Base-by-base conservation (phyloP, 2,888 invertebrate species). In the Crioceris asparagi region DNA sequence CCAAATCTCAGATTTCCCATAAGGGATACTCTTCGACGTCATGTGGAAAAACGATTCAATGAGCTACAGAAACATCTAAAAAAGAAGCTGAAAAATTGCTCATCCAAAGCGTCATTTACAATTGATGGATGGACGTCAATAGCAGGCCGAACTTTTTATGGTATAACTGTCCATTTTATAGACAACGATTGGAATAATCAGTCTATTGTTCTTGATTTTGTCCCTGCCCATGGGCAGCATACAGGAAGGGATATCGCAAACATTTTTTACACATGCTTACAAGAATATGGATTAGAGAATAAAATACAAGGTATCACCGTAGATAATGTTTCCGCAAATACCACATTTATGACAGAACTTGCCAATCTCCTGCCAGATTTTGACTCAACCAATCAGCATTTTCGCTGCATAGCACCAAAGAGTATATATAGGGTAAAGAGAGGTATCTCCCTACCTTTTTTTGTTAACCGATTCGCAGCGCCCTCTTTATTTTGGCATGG, bases 81-180 rank as follows among this genome's bases (percentile, higher is more conserved):
- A 19, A 10, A 41, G 14, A 11, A 12, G 10, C 16, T 31, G 6
- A 6, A 31, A 36, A 8, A 33, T 17, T 25, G 11, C 8, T 18
- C 11, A 23, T 42, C 37, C 3, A 42, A 45, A 35, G 15, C 38
- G 11, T 44, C 44, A 14, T 46, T 46, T 38, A 46, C 52, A n/a
- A 38, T 50, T 26, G 48, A 54, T 42, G 49, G 46, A 11, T 53
- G 52, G 52, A 51, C 53, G 6, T 46, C 50, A 10, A 42, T 50
- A 32, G 30, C 42, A 29, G 38, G 40, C 17, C 46, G 38, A 40
- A 44, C 44, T 18, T 51, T 38, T 35, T 53, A 53, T 39, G 53
- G 51, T 12, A 44, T 54, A 10, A 54, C 51, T 14, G 31, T 30
- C 8, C 48, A 54, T 46, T 55, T 40, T 32, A 46, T 54, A 19